phyloP scores from a whole-genome alignment of 2,888 invertebrate genomes.

The Trichogramma dendrolimi region DNA sequence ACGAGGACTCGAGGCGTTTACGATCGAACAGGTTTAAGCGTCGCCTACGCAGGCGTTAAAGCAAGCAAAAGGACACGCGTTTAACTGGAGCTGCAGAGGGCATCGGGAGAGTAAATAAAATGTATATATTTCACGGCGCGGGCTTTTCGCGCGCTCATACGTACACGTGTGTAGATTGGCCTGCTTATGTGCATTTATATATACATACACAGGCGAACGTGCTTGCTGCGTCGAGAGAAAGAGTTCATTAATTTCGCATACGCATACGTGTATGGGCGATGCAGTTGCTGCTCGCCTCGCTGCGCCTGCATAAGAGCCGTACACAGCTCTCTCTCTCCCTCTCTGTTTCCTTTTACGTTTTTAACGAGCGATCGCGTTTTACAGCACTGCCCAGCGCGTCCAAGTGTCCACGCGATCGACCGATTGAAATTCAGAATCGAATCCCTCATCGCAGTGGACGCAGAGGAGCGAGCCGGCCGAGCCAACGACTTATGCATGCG shows the following conservation, averaged over 20 bases:
- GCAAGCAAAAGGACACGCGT: too few species aligned
- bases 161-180: too few species aligned
- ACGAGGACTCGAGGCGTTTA: neutral
- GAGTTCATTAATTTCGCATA: constrained; percentile 25
- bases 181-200: too few species aligned
- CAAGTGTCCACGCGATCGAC: constrained; percentile 11
- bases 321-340: neutral
- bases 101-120: too few species aligned
- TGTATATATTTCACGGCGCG: too few species aligned
- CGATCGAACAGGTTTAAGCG: too few species aligned
- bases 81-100: too few species aligned
- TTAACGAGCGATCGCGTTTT: constrained; percentile 18
- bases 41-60: too few species aligned
- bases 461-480: neutral
- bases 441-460: constrained; percentile 22
- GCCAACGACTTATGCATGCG: neutral
- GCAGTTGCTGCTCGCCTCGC: neutral
- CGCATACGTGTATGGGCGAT: neutral
- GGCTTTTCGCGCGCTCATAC: too few species aligned
- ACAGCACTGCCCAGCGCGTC: neutral
- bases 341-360: constrained; percentile 20
- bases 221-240: neutral
- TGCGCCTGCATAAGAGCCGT: too few species aligned
- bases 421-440: constrained; percentile 29
- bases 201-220: too few species aligned